Evolutionary conservation across 2,113 vertebrate genomes (phyloP).

Genomic region (Chrysemys picta): DNA sequence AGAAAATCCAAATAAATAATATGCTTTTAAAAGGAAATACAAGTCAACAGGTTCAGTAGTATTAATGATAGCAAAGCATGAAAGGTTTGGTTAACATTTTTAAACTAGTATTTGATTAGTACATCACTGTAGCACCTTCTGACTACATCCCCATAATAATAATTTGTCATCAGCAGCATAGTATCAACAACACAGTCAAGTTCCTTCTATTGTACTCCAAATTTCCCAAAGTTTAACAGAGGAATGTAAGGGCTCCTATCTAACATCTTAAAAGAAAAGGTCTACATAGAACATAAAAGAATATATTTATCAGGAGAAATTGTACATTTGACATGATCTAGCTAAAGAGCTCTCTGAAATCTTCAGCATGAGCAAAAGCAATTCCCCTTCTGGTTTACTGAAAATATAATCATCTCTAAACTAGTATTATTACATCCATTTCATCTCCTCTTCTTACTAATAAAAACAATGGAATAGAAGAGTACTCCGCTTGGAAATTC

Average conservation of each 20-base stretch:
- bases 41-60: neutral
- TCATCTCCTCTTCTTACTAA: constrained; percentile 12
- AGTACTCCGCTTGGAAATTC: constrained; percentile 9
- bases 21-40: neutral
- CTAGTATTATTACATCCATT: constrained; percentile 1
- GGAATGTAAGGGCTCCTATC: neutral
- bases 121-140: neutral
- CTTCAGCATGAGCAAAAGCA: constrained; percentile 4
- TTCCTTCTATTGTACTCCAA: neutral
- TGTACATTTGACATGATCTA: neutral
- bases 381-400: neutral
- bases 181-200: neutral
- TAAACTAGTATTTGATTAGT: neutral
- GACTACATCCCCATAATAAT: neutral
- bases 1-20: neutral
- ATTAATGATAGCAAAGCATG: neutral
- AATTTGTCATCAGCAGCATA: neutral
- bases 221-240: neutral
- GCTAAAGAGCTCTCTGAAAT: neutral
- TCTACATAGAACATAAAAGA: neutral
- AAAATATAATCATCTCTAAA: constrained; percentile 30
- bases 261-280: neutral
- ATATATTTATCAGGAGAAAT: neutral
- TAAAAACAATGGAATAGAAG: constrained; percentile 10
- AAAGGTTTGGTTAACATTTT: neutral